Conservation (phyloP, 2,113 vertebrate species). For the Tyto alba region DNA sequence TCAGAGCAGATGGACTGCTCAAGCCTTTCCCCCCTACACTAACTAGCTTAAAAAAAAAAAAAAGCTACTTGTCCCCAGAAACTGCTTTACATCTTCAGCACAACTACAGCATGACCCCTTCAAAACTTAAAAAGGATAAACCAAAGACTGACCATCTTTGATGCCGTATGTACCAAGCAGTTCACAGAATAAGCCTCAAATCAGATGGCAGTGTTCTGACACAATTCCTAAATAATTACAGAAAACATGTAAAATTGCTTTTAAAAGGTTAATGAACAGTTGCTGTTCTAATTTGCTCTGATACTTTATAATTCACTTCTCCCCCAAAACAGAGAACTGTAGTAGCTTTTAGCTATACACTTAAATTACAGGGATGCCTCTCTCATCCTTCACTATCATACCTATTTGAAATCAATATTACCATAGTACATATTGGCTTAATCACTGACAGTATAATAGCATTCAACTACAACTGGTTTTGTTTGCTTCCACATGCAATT, state of each 20-base stretch:
- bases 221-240: neutral
- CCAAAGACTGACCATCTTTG: neutral
- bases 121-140: neutral
- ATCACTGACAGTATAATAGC: neutral
- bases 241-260: neutral
- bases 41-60: neutral
- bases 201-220: fast-evolving
- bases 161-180: neutral
- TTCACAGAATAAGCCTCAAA: neutral
- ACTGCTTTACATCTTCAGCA: neutral
- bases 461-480: neutral
- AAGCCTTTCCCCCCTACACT: fast-evolving
- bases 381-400: neutral
- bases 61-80: fast-evolving
- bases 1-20: fast-evolving
- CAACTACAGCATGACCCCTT: neutral
- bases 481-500: neutral
- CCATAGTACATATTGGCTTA: neutral
- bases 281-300: too few species aligned
- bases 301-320: neutral
- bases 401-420: neutral
- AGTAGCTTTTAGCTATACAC: neutral
- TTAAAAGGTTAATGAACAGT: neutral
- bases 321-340: fast-evolving
- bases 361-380: fast-evolving